Evolutionary conservation across 1,140 invertebrate species (phyloP).

Genomic region (Drosophila arawakana): DNA sequence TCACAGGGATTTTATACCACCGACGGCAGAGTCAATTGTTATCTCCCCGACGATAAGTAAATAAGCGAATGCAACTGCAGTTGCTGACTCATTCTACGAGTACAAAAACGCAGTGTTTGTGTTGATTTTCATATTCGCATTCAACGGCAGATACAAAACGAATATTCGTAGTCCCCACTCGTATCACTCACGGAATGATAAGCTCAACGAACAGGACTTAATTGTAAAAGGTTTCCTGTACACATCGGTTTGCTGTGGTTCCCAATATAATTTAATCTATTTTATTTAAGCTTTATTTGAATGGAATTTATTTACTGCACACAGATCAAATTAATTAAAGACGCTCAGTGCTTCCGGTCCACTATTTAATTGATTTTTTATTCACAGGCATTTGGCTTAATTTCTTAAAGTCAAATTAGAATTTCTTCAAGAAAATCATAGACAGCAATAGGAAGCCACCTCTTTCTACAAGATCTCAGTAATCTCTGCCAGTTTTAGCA

Average conservation of each 20-base stretch:
- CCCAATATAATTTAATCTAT: slow-evolving; percentile 62
- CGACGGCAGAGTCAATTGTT: slow-evolving; percentile 68
- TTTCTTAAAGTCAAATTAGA: no score
- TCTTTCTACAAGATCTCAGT: no score
- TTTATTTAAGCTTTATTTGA: slow-evolving; percentile 73
- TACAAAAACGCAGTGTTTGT: slow-evolving; percentile 19
- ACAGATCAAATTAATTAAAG: slow-evolving; percentile 11
- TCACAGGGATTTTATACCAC: slow-evolving; percentile 60
- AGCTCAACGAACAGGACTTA: slow-evolving; percentile 44
- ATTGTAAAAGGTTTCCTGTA: slow-evolving; percentile 51
- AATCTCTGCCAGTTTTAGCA: not conserved
- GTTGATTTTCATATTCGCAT: slow-evolving; percentile 31
- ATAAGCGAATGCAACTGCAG: slow-evolving; percentile 53
- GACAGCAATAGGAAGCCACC: no score
- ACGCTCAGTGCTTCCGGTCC: no score
- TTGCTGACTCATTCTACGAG: slow-evolving; percentile 29
- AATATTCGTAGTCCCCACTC: not conserved
- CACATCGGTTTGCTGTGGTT: slow-evolving; percentile 17
- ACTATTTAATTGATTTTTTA: no score
- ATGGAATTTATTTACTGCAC: slow-evolving; percentile 37
- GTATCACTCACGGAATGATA: slow-evolving; percentile 49
- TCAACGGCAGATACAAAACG: slow-evolving; percentile 11
- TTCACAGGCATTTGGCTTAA: no score
- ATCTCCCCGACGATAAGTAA: slow-evolving; percentile 70
- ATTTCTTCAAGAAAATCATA: no score